phyloP scores from a whole-genome alignment of 2,797 vertebrate genomes.

The Myiothlypis chrysogaster region DNA sequence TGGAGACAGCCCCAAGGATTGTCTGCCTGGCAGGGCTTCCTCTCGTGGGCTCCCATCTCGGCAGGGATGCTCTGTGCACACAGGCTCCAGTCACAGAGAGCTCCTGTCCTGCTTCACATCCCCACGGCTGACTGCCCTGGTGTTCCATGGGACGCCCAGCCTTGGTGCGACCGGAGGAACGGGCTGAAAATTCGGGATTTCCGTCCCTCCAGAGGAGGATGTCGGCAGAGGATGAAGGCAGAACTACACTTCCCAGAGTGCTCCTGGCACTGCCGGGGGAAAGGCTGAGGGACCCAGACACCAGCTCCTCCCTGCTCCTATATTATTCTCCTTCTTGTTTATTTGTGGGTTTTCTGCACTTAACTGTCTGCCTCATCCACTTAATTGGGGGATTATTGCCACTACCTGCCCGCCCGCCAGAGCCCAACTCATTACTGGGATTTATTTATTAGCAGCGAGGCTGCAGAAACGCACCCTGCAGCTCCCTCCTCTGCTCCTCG shows the following conservation, averaged over 20 bases:
- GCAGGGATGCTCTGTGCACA: not conserved
- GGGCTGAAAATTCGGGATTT: not conserved
- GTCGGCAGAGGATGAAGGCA: not conserved
- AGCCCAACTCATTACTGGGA: conserved; percentile 33
- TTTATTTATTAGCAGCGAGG: conserved; percentile 38
- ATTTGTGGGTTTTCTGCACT: conserved; percentile 62
- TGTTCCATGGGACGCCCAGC: not conserved
- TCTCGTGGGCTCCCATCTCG: not conserved
- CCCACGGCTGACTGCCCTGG: not conserved
- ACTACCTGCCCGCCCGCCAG: conserved; percentile 8
- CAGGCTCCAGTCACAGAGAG: not conserved
- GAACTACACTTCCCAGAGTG: conserved; percentile 67
- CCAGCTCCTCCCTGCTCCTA: conserved; percentile 45
- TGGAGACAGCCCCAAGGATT: not conserved
- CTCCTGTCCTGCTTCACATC: not conserved
- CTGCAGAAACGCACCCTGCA: not conserved
- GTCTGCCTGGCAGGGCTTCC: not conserved
- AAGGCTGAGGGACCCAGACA: conserved; percentile 1
- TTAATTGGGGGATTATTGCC: conserved; percentile 57
- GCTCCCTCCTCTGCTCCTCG: not conserved
- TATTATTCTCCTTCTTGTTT: conserved; percentile 52
- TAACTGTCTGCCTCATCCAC: conserved; percentile 43
- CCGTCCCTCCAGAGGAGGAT: not conserved
- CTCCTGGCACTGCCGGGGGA: conserved; percentile 8
- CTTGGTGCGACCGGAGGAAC: accelerated